Percentiles rank a stretch among this genome's conserved stretches.
phyloP scores from a whole-genome alignment of 2,888 invertebrate species.

The Thecophora atra region DNA sequence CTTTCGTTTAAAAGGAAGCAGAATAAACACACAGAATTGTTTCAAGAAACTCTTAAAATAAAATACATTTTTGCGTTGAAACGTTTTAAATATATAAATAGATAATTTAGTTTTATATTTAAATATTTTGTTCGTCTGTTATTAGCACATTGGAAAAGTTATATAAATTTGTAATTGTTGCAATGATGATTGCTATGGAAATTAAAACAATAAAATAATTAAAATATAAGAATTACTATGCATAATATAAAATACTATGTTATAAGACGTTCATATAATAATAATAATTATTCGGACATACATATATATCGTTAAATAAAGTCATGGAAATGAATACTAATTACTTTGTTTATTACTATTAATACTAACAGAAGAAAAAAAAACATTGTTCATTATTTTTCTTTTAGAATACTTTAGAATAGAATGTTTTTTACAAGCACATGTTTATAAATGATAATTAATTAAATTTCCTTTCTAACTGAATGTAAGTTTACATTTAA shows the following conservation, averaged over 20 bases:
- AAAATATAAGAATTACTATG: constrained; percentile 10
- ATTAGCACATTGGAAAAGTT: neutral
- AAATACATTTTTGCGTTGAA: no score
- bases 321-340: no score
- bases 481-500: neutral
- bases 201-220: neutral
- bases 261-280: neutral
- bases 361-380: no score
- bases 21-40: no score
- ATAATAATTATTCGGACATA: no score
- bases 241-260: neutral
- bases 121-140: constrained; percentile 18
- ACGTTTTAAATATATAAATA: constrained; percentile 13
- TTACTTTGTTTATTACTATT: no score
- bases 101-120: constrained; percentile 22
- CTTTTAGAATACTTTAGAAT: no score
- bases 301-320: no score
- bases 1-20: no score
- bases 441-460: neutral
- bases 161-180: neutral
- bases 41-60: no score
- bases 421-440: no score
- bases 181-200: constrained; percentile 6
- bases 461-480: neutral
- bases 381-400: no score